These are phyloP conservation scores for Eupithecia exiguata DNA, from an alignment of 2,888 invertebrate genomes.

Conservation along the genomic window DNA sequence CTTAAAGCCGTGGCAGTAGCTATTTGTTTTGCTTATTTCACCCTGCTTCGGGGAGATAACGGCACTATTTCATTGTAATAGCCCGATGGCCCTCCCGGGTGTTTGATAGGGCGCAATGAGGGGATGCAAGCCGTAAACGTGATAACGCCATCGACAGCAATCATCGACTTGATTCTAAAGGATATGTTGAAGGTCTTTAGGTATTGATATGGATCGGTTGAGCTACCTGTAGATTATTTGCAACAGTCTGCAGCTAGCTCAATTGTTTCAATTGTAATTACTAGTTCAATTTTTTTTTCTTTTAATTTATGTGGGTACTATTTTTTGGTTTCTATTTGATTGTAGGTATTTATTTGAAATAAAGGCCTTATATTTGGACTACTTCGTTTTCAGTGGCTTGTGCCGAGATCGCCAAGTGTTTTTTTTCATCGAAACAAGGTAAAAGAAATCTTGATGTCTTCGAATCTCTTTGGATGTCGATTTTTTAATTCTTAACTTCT, in stretches of 20 bases:
- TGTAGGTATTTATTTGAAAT: no score
- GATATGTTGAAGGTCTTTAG: not conserved
- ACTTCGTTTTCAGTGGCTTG: not conserved
- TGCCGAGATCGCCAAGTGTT: not conserved
- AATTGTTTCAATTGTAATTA: not conserved
- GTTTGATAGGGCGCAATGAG: constrained; percentile 33
- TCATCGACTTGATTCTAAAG: constrained; percentile 28
- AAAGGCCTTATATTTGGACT: no score
- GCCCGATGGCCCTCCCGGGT: constrained; percentile 68
- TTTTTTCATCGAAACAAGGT: not conserved
- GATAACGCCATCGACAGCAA: constrained; percentile 39
- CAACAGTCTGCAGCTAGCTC: no score
- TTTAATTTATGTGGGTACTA: no score
- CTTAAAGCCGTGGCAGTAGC: constrained; percentile 41
- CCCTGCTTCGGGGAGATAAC: constrained; percentile 65
- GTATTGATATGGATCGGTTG: not conserved
- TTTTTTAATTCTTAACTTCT: not conserved
- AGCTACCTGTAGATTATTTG: not conserved
- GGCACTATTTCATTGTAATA: constrained; percentile 74
- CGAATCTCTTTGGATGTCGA: not conserved
- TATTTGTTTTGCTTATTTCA: constrained; percentile 72
- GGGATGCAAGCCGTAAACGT: constrained; percentile 33
- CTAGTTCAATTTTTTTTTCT: not conserved
- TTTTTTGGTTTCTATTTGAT: no score
- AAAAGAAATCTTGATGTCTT: not conserved